These are phyloP conservation scores for Thermophis baileyi DNA, from an alignment of 2,113 vertebrate species.

Conservation along the genomic window DNA sequence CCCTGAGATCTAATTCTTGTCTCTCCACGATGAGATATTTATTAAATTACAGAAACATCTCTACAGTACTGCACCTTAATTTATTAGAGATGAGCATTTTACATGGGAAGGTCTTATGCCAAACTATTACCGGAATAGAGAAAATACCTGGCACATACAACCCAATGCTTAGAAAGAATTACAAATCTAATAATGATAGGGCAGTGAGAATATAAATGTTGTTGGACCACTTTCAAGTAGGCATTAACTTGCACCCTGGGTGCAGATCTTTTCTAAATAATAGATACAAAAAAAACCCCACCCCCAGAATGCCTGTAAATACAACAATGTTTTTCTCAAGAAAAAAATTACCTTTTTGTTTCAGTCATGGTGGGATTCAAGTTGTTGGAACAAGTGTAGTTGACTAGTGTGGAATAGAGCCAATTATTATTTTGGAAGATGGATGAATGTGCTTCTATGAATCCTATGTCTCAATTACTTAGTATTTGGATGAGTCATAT, in stretches of 20 bases:
- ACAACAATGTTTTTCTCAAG: not conserved
- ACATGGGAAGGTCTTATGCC: not conserved
- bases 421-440: not conserved
- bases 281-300: not conserved
- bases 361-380: not conserved
- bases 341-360: not conserved
- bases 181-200: not conserved
- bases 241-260: not conserved
- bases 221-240: not conserved
- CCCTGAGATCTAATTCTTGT: conserved; percentile 47
- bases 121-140: not conserved
- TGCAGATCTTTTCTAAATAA: not conserved
- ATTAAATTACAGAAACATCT: conserved; percentile 60
- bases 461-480: not conserved
- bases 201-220: not conserved
- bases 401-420: not conserved
- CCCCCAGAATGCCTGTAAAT: not conserved
- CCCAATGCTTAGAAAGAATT: not conserved
- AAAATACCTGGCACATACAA: not conserved
- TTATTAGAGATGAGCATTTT: conserved; percentile 35
- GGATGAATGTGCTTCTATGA: not conserved
- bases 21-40: conserved; percentile 59
- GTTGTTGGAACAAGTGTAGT: not conserved
- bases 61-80: conserved; percentile 25
- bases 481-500: not conserved